phyloP scores from a whole-genome alignment of 2,797 vertebrate genomes.

The Fistularia commersonii region DNA sequence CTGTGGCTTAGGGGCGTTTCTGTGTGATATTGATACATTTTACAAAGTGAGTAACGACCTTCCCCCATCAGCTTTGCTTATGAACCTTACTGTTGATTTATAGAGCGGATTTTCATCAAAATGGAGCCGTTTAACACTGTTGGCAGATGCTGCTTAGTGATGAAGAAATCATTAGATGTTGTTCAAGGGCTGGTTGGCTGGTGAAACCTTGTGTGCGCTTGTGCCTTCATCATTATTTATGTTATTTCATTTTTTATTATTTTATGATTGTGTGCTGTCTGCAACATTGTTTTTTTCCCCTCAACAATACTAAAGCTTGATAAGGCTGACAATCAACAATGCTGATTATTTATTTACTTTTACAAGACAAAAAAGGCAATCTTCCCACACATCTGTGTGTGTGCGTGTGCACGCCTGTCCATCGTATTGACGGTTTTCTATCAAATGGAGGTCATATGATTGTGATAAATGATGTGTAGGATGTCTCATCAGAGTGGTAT shows the following conservation, averaged over 20 bases:
- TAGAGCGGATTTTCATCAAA: conserved; percentile 36
- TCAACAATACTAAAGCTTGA: neutral
- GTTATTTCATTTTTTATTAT: too few species aligned
- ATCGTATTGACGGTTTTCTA: too few species aligned
- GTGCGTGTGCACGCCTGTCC: too few species aligned
- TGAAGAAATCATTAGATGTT: conserved; percentile 41
- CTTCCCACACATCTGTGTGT: too few species aligned
- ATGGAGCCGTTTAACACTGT: conserved; percentile 28
- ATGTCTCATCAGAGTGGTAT: too few species aligned
- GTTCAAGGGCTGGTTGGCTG: conserved; percentile 24
- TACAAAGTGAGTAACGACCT: conserved; percentile 48
- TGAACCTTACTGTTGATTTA: conserved; percentile 49
- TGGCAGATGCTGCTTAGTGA: conserved; percentile 57
- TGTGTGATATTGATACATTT: conserved; percentile 58
- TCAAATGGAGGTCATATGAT: too few species aligned
- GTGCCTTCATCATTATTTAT: too few species aligned
- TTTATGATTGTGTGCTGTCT: conserved; percentile 9
- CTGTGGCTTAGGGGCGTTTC: conserved; percentile 35
- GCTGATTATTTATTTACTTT: too few species aligned
- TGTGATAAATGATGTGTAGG: too few species aligned
- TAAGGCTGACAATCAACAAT: neutral
- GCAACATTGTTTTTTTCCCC: neutral
- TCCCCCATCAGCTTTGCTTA: conserved; percentile 27
- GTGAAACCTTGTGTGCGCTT: conserved; percentile 20
- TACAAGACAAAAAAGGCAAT: too few species aligned